A percentile compares a stretch with the other conserved stretches of the same genome.
These are phyloP conservation scores for Antheraea yamamai DNA, from an alignment of 2,888 invertebrate species.

Conservation along the genomic window DNA sequence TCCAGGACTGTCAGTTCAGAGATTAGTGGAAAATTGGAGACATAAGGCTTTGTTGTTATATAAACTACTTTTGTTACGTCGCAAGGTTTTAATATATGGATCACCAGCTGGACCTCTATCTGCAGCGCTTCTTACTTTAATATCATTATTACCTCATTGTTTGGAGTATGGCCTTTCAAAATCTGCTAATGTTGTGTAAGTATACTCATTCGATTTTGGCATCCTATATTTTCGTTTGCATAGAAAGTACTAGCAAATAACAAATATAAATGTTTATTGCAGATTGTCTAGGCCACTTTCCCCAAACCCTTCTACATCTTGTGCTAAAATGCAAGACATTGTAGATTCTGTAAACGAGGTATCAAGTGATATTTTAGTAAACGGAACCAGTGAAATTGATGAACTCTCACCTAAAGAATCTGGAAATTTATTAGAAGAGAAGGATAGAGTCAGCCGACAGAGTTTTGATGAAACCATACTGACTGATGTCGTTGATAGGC, in stretches of 20 bases:
- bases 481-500: constrained; percentile 63
- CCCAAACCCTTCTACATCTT: constrained; percentile 50
- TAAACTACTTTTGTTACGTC: constrained; percentile 94
- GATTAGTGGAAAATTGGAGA: constrained; percentile 91
- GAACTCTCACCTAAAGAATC: constrained; percentile 71
- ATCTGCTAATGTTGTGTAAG: constrained; percentile 90
- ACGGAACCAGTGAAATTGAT: constrained; percentile 58
- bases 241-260: neutral
- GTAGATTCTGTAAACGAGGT: constrained; percentile 45
- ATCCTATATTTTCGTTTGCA: neutral
- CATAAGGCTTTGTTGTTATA: constrained; percentile 96
- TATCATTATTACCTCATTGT: constrained; percentile 95
- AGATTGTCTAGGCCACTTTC: constrained; percentile 72
- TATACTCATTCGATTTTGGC: constrained; percentile 25
- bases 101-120: constrained; percentile 96
- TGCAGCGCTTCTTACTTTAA: constrained; percentile 91
- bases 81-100: constrained; percentile 94
- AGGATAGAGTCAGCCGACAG: constrained; percentile 69
- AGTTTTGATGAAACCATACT: constrained; percentile 71
- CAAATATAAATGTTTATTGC: constrained; percentile 17
- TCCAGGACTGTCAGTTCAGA: constrained; percentile 91
- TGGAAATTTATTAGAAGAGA: constrained; percentile 70
- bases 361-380: constrained; percentile 50
- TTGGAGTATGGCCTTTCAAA: constrained; percentile 91
- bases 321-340: constrained; percentile 46